Conservation (phyloP, 2,797 vertebrate species). For the Sphenodon punctatus region DNA sequence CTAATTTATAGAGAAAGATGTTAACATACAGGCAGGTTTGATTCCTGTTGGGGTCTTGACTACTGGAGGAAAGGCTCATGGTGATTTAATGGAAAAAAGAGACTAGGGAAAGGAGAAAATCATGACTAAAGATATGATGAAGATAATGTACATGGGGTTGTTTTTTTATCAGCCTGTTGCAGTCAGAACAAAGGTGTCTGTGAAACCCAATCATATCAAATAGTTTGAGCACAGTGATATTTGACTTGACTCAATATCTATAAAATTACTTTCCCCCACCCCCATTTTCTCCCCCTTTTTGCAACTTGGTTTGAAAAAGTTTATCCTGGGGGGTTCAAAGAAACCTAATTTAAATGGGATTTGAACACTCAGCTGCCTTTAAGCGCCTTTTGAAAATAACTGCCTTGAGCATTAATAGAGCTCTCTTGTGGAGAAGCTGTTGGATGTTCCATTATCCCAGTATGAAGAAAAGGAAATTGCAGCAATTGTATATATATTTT, state of each 20-base stretch:
- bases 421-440: background rate
- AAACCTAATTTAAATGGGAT: background rate
- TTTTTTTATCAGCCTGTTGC: background rate
- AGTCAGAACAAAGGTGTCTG: no score
- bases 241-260: background rate
- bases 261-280: background rate
- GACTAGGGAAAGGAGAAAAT: no score
- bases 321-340: background rate
- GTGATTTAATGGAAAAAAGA: background rate
- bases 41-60: background rate
- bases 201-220: background rate
- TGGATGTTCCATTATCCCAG: rapidly evolving
- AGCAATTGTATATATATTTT: background rate
- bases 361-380: background rate
- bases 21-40: background rate
- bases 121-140: background rate
- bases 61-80: rapidly evolving
- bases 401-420: background rate
- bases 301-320: no score
- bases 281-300: no score
- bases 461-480: background rate
- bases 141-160: background rate
- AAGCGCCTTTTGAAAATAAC: background rate
- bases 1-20: no score
- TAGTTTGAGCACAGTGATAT: background rate